Evolutionary conservation across 2,797 vertebrate genomes (phyloP), one percentile per base, ranked within the genome.

Genomic region (Poeciliopsis turneri): DNA sequence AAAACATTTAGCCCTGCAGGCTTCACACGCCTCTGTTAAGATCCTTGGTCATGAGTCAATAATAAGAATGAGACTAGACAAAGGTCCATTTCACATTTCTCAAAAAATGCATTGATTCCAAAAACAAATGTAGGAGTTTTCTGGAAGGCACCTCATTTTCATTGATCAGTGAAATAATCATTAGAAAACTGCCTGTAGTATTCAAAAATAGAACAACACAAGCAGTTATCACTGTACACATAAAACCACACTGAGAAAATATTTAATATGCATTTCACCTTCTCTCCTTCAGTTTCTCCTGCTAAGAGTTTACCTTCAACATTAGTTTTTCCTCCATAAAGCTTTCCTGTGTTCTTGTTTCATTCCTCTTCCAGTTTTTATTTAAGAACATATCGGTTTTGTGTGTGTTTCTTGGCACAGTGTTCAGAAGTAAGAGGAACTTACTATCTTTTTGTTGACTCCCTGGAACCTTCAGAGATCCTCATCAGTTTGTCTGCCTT

Each of bases 381-480:
- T 72, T 70, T 49, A 77, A 70, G 16, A 36, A 73, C 15, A 74
- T 6, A 9, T 2, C 78, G 71, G 75, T 39, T 73, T n/a, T 79
- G 47, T 85, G 49, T 86, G 28, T 90, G 75, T 82, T 74, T 71
- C n/a, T 79, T 51, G 28, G 28, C 7, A 4, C 71, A 85, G 97
- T 91, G 84, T 86, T 82, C 88, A 86, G 94, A 95, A 53, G 96
- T 97, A 5, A 93, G 81, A 82, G 90, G 92, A 57, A 91, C 88
- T 82, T 94, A 97, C 93, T 97, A 97, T 89, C 93, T 99, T 71
- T 96, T 92, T 87, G 96, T 98, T 89, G 98, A 99, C 90, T 97
- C 93, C 82, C 82, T 96, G 86, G 95, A 90, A 76, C 95, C 97
- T 53, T 92, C 90, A 75, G 95, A 97, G 92, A 96, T 99, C 49